Percentiles rank a stretch among this genome's conserved stretches.
These are phyloP conservation scores for Aphis gossypii DNA, from an alignment of 1,140 invertebrate genomes.

Conservation along the genomic window DNA sequence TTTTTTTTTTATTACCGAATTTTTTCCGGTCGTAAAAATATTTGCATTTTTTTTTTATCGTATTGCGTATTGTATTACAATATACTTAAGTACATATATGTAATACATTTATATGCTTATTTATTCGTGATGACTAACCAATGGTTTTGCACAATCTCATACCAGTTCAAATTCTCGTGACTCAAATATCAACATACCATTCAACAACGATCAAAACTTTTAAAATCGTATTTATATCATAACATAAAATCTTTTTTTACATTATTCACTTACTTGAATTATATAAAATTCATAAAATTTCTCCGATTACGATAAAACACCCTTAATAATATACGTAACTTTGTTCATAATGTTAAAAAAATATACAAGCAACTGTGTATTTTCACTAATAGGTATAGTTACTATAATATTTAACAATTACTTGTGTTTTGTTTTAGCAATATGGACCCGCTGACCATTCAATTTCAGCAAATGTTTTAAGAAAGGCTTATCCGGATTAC, in stretches of 20 bases:
- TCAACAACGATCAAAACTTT: not conserved
- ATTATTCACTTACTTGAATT: not conserved
- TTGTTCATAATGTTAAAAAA: not conserved
- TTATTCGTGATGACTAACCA: not conserved
- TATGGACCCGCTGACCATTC: slow-evolving; percentile 26
- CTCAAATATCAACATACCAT: not conserved
- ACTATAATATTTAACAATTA: not conserved
- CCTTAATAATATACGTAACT: not conserved
- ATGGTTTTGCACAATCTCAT: not conserved
- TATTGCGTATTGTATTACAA: not conserved
- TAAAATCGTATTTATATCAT: not conserved
- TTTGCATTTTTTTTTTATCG: not conserved
- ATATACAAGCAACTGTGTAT: not conserved
- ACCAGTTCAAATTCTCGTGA: not conserved
- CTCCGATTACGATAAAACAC: not conserved
- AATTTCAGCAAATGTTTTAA: not conserved
- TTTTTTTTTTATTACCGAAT: not conserved
- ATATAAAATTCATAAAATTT: not conserved
- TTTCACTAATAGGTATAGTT: not conserved
- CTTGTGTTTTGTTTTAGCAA: slow-evolving; percentile 32
- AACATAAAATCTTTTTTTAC: not conserved
- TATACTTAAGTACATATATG: not conserved
- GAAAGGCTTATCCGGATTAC: not conserved
- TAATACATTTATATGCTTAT: not conserved
- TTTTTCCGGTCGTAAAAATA: not conserved